Conservation (phyloP, 2,888 invertebrate genomes). For the Hybos culiciformis region DNA sequence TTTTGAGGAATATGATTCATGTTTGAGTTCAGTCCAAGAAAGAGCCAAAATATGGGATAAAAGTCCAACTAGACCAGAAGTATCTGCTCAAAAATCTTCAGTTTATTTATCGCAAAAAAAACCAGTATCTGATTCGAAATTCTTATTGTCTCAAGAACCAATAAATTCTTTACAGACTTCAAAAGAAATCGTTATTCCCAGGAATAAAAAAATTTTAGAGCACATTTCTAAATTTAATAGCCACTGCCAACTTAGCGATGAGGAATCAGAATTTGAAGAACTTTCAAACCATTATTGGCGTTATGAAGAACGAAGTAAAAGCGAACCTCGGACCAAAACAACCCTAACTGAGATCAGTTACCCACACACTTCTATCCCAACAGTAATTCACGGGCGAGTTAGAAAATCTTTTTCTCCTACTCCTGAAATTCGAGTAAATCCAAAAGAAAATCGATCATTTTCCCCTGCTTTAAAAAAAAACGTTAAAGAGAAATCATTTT, state of each 20-base stretch:
- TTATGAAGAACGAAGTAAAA: constrained; percentile 42
- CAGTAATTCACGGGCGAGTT: neutral
- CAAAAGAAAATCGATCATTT: neutral
- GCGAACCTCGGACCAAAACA: constrained; percentile 43
- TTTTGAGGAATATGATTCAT: constrained; percentile 15
- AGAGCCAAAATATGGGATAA: constrained; percentile 55
- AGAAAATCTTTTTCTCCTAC: neutral
- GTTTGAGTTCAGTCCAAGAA: constrained; percentile 49
- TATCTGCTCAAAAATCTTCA: constrained; percentile 43
- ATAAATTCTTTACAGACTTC: too few relatives aligned
- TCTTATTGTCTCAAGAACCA: constrained; percentile 41
- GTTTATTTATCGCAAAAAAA: constrained; percentile 53
- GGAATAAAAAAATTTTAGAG: too few relatives aligned
- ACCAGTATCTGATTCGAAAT: constrained; percentile 59
- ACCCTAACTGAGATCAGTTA: neutral
- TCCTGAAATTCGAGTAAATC: neutral
- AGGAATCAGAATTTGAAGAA: constrained; percentile 23
- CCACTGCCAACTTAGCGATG: constrained; percentile 15
- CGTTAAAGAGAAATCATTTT: constrained; percentile 5
- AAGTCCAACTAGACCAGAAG: constrained; percentile 40
- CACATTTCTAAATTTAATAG: too few relatives aligned
- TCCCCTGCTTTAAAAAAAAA: neutral
- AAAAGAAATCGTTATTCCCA: too few relatives aligned
- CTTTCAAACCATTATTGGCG: constrained; percentile 31
- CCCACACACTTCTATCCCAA: neutral